Percentiles rank a stretch among this genome's conserved stretches.
These are phyloP conservation scores for Drosophila mauritiana DNA, from an alignment of 1,140 invertebrate genomes.

Conservation along the genomic window DNA sequence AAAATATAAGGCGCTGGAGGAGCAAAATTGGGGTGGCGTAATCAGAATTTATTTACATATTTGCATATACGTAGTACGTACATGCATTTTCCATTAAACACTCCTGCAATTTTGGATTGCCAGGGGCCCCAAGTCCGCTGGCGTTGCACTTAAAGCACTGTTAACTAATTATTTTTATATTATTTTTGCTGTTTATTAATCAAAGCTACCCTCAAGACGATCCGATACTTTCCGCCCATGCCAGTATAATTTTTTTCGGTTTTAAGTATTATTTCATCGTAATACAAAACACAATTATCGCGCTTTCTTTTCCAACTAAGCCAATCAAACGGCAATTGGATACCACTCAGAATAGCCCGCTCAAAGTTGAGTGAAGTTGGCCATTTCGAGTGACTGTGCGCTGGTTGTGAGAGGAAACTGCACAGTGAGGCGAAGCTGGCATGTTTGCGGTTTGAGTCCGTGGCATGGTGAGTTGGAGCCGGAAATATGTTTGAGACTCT, in stretches of 20 bases:
- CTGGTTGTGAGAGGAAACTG: conserved; percentile 4
- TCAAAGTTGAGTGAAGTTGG: conserved; percentile 13
- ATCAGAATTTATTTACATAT: conserved; percentile 45
- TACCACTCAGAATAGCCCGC: conserved; percentile 6
- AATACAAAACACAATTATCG: neutral
- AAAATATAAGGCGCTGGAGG: neutral
- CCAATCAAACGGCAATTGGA: conserved; percentile 17
- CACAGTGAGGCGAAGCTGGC: conserved; percentile 26
- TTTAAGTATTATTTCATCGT: no score
- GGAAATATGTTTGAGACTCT: neutral
- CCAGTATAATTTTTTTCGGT: no score
- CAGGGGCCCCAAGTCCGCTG: neutral
- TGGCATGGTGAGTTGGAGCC: neutral
- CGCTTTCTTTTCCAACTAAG: neutral
- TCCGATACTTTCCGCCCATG: no score
- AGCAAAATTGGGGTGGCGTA: conserved; percentile 6
- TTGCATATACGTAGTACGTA: conserved; percentile 26
- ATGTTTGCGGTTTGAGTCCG: neutral
- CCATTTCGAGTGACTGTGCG: conserved; percentile 14
- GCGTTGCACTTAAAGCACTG: neutral
- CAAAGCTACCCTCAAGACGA: no score
- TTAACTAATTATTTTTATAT: neutral
- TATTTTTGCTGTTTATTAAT: no score
- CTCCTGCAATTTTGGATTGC: conserved; percentile 5
- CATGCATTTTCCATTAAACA: conserved; percentile 65